A percentile compares a stretch with the other conserved stretches of the same genome.
phyloP scores from a whole-genome alignment of 2,113 vertebrate genomes.

The Microcebus griseorufus region DNA sequence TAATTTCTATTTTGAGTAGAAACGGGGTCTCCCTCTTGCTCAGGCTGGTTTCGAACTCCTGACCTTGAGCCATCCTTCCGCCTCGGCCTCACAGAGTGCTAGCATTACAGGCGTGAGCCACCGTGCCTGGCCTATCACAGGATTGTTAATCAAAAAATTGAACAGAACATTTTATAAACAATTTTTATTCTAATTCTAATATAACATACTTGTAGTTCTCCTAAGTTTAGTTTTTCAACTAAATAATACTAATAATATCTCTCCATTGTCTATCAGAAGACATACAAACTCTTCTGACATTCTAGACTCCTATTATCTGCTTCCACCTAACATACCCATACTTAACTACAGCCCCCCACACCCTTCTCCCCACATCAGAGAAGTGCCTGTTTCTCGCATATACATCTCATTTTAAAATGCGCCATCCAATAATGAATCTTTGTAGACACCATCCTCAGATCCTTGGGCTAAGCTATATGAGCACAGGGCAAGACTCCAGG shows the following conservation, averaged over 20 bases:
- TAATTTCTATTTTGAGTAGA: too few relatives aligned
- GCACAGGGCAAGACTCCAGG: neutral
- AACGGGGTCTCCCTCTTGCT: too few relatives aligned
- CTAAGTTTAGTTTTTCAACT: constrained; percentile 18
- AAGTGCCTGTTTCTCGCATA: neutral
- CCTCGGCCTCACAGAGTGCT: too few relatives aligned
- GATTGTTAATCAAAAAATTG: constrained; percentile 1
- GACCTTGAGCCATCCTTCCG: too few relatives aligned
- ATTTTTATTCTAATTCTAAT: constrained; percentile 1
- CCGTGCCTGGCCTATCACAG: neutral
- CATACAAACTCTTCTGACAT: neutral
- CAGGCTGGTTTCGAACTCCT: too few relatives aligned
- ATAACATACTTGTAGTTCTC: neutral
- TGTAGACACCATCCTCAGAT: neutral
- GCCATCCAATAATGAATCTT: neutral
- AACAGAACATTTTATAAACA: neutral
- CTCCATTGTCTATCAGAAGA: neutral
- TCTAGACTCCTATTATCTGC: neutral
- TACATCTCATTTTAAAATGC: neutral
- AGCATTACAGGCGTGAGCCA: too few relatives aligned
- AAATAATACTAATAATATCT: neutral
- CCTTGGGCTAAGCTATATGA: neutral
- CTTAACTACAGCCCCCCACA: neutral
- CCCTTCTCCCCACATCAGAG: neutral
- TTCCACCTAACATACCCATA: neutral